Percentiles rank a stretch among this genome's conserved stretches.
These are phyloP conservation scores for Sylvia borin DNA, from an alignment of 2,797 vertebrate species.

Conservation along the genomic window DNA sequence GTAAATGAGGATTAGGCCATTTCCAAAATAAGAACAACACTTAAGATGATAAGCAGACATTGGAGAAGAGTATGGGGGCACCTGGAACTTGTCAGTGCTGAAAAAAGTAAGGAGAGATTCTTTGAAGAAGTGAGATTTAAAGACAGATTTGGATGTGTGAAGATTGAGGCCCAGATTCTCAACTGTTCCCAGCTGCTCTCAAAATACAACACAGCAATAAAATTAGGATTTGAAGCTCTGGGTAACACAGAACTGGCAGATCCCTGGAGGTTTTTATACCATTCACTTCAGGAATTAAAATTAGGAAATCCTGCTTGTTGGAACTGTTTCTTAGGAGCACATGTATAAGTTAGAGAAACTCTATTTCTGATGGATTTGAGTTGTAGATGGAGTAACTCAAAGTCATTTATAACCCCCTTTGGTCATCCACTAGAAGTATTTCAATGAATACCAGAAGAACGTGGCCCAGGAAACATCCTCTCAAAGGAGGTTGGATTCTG, in stretches of 20 bases:
- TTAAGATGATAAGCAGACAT: not conserved
- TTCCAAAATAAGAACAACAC: not conserved
- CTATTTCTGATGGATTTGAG: not conserved
- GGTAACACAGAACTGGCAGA: constrained; percentile 23
- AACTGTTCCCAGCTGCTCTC: constrained; percentile 24
- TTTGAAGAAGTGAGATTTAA: constrained; percentile 50
- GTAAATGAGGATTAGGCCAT: not conserved
- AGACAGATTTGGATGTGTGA: constrained; percentile 61
- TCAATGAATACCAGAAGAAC: not conserved
- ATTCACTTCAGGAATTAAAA: not conserved
- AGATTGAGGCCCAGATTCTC: constrained; percentile 45
- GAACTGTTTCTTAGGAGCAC: not conserved
- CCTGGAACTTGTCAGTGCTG: not conserved
- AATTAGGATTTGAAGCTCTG: constrained; percentile 48
- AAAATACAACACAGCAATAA: constrained; percentile 28
- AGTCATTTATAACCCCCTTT: not conserved
- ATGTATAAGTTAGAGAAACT: not conserved
- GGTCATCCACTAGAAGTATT: not conserved
- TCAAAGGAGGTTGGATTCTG: not conserved
- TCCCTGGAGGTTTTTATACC: not conserved
- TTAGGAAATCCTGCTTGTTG: not conserved
- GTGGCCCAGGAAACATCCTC: not conserved
- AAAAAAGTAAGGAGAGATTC: constrained; percentile 30
- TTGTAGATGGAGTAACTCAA: not conserved
- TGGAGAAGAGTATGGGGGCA: not conserved